Evolutionary conservation across 2,797 vertebrate genomes (phyloP).

Genomic region (Bradypodion ventrale): DNA sequence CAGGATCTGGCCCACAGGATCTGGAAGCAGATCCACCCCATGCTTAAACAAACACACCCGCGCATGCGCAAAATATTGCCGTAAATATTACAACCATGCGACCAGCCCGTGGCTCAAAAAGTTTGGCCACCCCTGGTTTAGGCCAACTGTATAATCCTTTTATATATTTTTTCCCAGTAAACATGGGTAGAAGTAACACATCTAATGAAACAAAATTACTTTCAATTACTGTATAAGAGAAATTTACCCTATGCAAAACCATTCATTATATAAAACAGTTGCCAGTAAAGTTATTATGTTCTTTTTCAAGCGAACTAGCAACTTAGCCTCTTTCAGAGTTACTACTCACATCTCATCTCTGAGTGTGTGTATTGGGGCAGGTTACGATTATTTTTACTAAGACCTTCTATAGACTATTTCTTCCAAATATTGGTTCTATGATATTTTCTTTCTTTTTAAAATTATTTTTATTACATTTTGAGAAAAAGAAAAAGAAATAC

Average conservation of each 20-base stretch:
- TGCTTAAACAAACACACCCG: too few relatives aligned
- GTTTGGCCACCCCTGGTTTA: too few relatives aligned
- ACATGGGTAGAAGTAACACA: background rate
- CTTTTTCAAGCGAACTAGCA: background rate
- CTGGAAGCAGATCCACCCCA: too few relatives aligned
- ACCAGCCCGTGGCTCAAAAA: too few relatives aligned
- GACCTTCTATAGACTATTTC: too few relatives aligned
- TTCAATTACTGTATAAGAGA: background rate
- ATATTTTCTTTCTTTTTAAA: too few relatives aligned
- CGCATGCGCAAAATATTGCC: too few relatives aligned
- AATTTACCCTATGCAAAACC: background rate
- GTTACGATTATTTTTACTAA: background rate
- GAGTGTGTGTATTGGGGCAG: too few relatives aligned
- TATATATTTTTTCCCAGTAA: slow-evolving; percentile 19
- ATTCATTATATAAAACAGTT: background rate
- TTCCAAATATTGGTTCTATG: background rate
- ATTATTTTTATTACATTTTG: too few relatives aligned
- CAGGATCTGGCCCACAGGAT: too few relatives aligned
- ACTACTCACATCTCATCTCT: background rate
- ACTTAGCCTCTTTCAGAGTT: background rate
- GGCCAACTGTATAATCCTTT: background rate
- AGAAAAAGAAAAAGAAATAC: too few relatives aligned
- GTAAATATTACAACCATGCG: too few relatives aligned
- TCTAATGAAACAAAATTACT: slow-evolving; percentile 5
- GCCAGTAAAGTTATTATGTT: background rate